These are phyloP conservation scores for Tineola bisselliella DNA, from an alignment of 2,888 invertebrate species.

Conservation along the genomic window DNA sequence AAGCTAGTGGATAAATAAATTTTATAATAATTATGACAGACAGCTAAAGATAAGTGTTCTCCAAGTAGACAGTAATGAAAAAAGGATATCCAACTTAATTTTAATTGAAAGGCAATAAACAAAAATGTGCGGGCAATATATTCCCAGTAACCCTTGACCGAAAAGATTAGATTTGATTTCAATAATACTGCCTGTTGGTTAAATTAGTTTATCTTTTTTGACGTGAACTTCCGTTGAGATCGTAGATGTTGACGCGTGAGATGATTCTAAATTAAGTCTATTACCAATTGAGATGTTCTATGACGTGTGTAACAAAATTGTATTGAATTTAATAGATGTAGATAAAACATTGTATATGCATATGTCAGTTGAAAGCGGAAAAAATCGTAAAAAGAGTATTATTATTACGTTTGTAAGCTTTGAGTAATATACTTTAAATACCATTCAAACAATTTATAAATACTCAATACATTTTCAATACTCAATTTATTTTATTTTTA, in stretches of 20 bases:
- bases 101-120: conserved; percentile 23
- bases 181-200: conserved; percentile 31
- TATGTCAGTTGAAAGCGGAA: too few relatives aligned
- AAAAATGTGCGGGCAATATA: conserved; percentile 26
- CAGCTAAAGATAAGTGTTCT: neutral
- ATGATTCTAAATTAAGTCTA: neutral
- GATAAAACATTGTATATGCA: too few relatives aligned
- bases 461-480: too few relatives aligned
- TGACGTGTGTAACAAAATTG: too few relatives aligned
- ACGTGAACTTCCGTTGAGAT: conserved; percentile 40
- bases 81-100: conserved; percentile 2
- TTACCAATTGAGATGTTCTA: neutral
- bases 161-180: neutral
- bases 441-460: too few relatives aligned
- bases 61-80: neutral
- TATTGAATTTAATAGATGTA: too few relatives aligned
- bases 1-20: neutral
- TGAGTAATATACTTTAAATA: too few relatives aligned
- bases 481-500: too few relatives aligned
- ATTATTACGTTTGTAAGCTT: too few relatives aligned
- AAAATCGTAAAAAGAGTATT: too few relatives aligned
- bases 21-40: neutral
- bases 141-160: conserved; percentile 17
- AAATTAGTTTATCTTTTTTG: conserved; percentile 49
- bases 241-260: conserved; percentile 4